Evolutionary conservation across 2,113 vertebrate species (phyloP).

Genomic region (Thamnophis sirtalis): DNA sequence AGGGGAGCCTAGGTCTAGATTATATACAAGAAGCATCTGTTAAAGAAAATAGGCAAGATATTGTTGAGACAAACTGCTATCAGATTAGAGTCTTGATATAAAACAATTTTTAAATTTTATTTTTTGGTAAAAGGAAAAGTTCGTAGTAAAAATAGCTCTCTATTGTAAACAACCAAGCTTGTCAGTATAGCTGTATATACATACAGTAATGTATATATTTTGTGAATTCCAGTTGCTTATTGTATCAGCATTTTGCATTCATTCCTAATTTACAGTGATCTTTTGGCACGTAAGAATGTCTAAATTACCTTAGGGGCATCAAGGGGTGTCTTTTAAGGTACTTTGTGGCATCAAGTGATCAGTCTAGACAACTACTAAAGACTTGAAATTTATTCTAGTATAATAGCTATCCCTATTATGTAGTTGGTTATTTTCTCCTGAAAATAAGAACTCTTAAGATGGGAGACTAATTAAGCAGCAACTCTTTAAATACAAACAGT

Average conservation of each 20-base stretch:
- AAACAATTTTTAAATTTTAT: not conserved
- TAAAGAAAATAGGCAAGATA: not conserved
- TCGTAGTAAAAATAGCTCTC: not conserved
- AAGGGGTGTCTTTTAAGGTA: not conserved
- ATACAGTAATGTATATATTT: not conserved
- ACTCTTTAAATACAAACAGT: not conserved
- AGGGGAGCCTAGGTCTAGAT: not conserved
- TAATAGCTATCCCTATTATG: not conserved
- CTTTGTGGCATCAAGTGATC: not conserved
- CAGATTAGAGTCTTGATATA: not conserved
- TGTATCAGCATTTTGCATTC: not conserved
- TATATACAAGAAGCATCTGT: not conserved
- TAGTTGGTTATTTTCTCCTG: not conserved
- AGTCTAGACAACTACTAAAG: not conserved
- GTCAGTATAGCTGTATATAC: not conserved
- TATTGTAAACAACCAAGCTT: not conserved
- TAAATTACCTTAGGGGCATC: not conserved
- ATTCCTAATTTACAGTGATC: not conserved
- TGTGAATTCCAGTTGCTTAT: not conserved
- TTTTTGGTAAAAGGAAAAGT: not conserved
- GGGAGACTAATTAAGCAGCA: not conserved
- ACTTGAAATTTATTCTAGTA: not conserved
- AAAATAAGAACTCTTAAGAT: not conserved
- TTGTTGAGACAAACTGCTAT: not conserved
- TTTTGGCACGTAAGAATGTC: not conserved